Conservation (phyloP, 92 coral and sea anemone genomes). For the Pocillopora meandrina region DNA sequence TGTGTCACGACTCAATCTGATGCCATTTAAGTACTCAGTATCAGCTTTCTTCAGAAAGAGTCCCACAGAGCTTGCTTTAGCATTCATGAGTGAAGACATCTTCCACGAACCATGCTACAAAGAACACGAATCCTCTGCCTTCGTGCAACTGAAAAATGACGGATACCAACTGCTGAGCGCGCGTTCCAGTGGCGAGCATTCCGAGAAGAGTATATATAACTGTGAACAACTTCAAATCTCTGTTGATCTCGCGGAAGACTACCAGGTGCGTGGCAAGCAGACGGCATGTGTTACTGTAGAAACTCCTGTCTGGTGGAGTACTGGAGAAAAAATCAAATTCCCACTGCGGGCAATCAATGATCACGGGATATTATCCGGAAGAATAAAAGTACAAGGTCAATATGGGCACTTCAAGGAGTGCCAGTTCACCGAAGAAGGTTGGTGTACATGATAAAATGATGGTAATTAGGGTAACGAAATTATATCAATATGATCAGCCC, state of each 20-base stretch:
- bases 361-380: conserved; percentile 4
- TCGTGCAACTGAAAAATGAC: neutral
- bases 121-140: conserved; percentile 2
- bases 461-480: neutral
- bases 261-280: neutral
- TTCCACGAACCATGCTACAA: conserved; percentile 6
- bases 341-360: neutral
- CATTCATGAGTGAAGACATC: conserved; percentile 14
- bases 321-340: neutral
- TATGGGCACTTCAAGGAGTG: neutral
- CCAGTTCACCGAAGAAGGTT: conserved; percentile 8
- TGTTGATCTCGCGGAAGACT: conserved; percentile 21
- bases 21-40: conserved; percentile 1
- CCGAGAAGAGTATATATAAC: conserved; percentile 4
- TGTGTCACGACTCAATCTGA: conserved; percentile 3
- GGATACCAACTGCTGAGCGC: neutral
- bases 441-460: neutral
- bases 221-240: conserved; percentile 11
- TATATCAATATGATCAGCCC: neutral
- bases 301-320: conserved; percentile 5
- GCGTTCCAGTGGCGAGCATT: neutral
- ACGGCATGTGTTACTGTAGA: neutral
- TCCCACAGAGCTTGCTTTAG: neutral
- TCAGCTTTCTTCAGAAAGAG: neutral
- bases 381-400: neutral